Conservation (phyloP, 2,797 vertebrate species). For the Botia almorhae region DNA sequence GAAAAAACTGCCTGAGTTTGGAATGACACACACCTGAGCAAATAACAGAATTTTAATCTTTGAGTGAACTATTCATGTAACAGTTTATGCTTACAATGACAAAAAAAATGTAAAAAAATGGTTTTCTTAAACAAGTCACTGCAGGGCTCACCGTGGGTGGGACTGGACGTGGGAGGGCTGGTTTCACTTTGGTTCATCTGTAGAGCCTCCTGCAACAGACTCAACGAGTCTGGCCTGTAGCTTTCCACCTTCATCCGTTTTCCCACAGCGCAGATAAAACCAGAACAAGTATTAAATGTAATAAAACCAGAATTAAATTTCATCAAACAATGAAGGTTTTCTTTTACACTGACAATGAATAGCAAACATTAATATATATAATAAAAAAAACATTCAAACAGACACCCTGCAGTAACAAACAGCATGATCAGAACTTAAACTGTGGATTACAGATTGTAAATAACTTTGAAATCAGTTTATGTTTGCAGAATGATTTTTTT, state of each 20-base stretch:
- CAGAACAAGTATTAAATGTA: not conserved
- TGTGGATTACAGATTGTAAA: no score
- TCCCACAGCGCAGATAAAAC: constrained; percentile 38
- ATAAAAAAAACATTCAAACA: no score
- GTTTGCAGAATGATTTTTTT: no score
- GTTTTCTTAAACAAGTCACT: constrained; percentile 13
- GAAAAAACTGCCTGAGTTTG: not conserved
- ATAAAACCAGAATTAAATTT: not conserved
- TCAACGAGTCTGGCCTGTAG: constrained; percentile 77
- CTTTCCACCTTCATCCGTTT: constrained; percentile 65
- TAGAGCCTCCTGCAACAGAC: constrained; percentile 79
- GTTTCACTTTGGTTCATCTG: constrained; percentile 75
- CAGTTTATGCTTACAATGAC: not conserved
- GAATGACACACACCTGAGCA: not conserved
- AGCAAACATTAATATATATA: not conserved
- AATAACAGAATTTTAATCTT: not conserved
- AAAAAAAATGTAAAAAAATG: not conserved
- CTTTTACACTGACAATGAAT: not conserved
- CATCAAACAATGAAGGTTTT: not conserved
- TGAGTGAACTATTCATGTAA: constrained; percentile 1
- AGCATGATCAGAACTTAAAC: no score
- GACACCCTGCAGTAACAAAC: no score
- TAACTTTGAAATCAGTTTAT: no score
- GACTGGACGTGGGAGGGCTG: constrained; percentile 63
- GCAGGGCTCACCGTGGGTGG: constrained; percentile 72